Evolutionary conservation across 2,888 invertebrate species (phyloP), one percentile per base, ranked within the genome.

Genomic region (Parthenolecanium corni): DNA sequence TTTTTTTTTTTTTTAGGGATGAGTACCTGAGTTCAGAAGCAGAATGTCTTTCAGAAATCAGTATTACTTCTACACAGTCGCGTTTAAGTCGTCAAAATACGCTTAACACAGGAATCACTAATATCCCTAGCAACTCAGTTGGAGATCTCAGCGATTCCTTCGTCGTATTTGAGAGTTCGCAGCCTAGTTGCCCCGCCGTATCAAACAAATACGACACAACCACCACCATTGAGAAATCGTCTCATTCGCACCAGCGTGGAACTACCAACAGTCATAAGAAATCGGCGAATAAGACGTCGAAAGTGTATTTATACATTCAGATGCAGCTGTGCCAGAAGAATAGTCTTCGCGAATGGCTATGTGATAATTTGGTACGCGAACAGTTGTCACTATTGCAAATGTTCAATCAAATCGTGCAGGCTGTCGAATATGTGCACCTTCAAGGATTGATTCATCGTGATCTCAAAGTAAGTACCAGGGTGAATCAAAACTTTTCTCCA

Each of bases 371-470:
- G 4, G 66, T 67, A 23, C 71, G 76, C 51, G 70, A 75, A 67
- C 66, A 66, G 40, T 64, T 64, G 0, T 73, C 79, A 71, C 79
- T 85, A 56, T 77, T 84, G 61, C 76, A 79, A 38, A 82, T 91
- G 65, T 94, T 94, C 75, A 80, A 82, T 67, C 95, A 98, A 75
- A 93, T 97, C 70, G 84, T 94, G 0, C 83, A 86, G 64, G 97
- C 96, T 1, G 94, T 98, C 2, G 89, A 92, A 68, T 98, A 97
- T 76, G 90, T 98, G 0, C 97, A 98, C 75, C 75, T 84, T 0
- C 85, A 86, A 67, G 91, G 91, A 0, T 80, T 96, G 0, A 97
- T 98, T 73, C 98, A 98, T 73, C 80, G 97, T 52, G 97, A 97
- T 75, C 78, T 97, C 42, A 97, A 97, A 78, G 89, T 89, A 70